Evolutionary conservation across 1,140 invertebrate species (phyloP).

Genomic region (Calephelis virginiensis): DNA sequence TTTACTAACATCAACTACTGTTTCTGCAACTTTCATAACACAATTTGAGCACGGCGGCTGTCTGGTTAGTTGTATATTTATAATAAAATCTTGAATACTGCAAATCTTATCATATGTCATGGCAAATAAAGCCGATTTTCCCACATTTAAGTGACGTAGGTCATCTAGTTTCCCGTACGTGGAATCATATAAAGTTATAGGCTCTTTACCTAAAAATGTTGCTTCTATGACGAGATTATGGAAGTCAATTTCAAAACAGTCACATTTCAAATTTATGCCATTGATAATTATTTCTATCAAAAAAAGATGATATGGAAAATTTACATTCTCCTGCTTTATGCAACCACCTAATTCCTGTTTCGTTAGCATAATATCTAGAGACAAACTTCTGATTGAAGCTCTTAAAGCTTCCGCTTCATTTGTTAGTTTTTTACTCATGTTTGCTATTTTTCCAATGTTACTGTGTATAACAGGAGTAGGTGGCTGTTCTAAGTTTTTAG

Average conservation of each 20-base stretch:
- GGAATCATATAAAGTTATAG: constrained; percentile 60
- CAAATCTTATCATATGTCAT: constrained; percentile 74
- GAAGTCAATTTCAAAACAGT: constrained; percentile 63
- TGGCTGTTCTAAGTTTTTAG: constrained; percentile 32
- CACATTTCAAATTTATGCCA: constrained; percentile 72
- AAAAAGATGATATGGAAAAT: constrained; percentile 68
- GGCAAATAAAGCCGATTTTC: constrained; percentile 65
- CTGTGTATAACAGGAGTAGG: constrained; percentile 38
- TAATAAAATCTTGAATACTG: constrained; percentile 55
- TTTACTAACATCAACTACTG: constrained; percentile 57
- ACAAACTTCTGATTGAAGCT: constrained; percentile 57
- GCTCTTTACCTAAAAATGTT: constrained; percentile 59
- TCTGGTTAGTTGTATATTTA: constrained; percentile 53
- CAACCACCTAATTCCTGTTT: constrained; percentile 44
- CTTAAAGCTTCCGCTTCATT: constrained; percentile 62
- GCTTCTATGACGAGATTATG: constrained; percentile 64
- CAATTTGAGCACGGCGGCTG: constrained; percentile 62
- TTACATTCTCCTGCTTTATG: constrained; percentile 45
- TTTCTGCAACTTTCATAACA: constrained; percentile 60
- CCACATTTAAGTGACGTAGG: constrained; percentile 58
- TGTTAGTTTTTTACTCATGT: constrained; percentile 61
- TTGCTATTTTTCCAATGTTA: constrained; percentile 64
- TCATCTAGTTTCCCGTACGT: constrained; percentile 58
- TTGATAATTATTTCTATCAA: constrained; percentile 67
- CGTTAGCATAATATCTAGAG: constrained; percentile 51